phyloP scores from a whole-genome alignment of 2,113 vertebrate genomes.

The Campylomormyrus numenius region DNA sequence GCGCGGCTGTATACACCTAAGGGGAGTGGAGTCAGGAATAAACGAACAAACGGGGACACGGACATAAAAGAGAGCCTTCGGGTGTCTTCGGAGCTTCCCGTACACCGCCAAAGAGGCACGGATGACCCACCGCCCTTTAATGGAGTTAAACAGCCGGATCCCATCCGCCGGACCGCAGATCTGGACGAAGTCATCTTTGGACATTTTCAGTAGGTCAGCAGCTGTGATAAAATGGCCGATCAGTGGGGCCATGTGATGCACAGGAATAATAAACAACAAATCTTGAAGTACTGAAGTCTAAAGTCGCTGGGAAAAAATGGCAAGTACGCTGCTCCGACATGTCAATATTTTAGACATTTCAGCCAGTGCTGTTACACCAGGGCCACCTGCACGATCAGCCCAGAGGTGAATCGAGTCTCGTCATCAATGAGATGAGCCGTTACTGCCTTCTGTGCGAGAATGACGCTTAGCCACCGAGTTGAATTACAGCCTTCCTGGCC shows the following conservation, averaged over 20 bases:
- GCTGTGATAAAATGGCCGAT: conserved; percentile 50
- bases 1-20: conserved; percentile 78
- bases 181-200: conserved; percentile 84
- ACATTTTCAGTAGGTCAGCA: conserved; percentile 86
- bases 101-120: neutral
- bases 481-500: neutral
- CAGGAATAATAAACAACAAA: neutral
- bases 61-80: neutral
- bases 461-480: too few relatives aligned
- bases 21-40: neutral
- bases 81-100: neutral
- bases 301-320: neutral
- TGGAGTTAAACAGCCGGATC: conserved; percentile 86
- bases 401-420: neutral
- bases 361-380: neutral
- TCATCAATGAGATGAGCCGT: neutral
- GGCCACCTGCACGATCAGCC: neutral
- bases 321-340: neutral
- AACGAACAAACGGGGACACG: neutral
- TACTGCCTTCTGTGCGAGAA: neutral
- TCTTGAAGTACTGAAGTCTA: neutral
- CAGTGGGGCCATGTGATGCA: neutral
- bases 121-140: conserved; percentile 79
- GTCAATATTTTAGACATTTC: neutral
- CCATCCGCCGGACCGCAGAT: conserved; percentile 90